Percentiles rank a stretch among this genome's conserved stretches.
Conservation (phyloP, 2,113 vertebrate species). For the Willisornis vidua region DNA sequence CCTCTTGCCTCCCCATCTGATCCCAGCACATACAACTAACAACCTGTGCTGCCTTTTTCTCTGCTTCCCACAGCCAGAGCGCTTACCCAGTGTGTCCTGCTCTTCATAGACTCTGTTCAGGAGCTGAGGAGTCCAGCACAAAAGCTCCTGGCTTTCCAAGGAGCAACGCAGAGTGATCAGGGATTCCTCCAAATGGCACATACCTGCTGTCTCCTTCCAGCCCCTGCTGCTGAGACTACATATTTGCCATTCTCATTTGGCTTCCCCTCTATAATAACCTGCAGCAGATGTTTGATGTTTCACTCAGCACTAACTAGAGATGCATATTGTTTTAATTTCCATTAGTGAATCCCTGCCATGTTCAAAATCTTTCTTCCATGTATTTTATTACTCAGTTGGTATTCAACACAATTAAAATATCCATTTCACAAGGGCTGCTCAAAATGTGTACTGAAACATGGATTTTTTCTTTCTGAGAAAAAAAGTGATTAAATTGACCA, state of each 20-base stretch:
- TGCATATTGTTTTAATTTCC: background rate
- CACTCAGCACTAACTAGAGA: background rate
- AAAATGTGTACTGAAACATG: background rate
- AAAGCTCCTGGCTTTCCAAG: background rate
- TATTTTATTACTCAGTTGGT: background rate
- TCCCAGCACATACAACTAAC: background rate
- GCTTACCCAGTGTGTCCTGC: background rate
- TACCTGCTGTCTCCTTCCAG: background rate
- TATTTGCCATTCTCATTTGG: conserved; percentile 6
- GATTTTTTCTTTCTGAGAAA: background rate
- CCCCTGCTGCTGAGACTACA: background rate
- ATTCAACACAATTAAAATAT: background rate
- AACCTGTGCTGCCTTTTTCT: background rate
- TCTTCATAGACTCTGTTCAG: background rate
- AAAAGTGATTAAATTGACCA: background rate
- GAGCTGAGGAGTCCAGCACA: background rate
- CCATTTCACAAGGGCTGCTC: background rate
- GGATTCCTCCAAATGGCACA: background rate
- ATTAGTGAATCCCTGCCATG: background rate
- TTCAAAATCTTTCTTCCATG: background rate
- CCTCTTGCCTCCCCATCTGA: background rate
- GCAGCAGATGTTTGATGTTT: conserved; percentile 25
- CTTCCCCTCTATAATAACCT: background rate
- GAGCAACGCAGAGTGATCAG: background rate
- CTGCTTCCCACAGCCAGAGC: background rate